Conservation (phyloP, 2,797 vertebrate species). For the Notoglanidium macrostoma region DNA sequence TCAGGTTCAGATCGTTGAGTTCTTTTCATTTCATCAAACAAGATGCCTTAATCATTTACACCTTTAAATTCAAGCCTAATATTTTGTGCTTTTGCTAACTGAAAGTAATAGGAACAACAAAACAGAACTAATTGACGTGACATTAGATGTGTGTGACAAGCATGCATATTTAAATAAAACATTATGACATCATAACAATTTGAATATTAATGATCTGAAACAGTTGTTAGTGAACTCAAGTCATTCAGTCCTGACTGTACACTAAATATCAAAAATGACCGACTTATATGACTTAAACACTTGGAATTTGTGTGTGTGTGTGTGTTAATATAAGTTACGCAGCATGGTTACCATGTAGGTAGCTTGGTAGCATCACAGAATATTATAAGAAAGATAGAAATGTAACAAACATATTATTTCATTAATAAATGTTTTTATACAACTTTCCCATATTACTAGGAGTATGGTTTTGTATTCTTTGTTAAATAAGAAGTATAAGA, state of each 20-base stretch:
- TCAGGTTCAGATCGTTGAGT: background rate
- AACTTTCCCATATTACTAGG: constrained; percentile 32
- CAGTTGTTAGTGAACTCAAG: background rate
- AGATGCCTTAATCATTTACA: background rate
- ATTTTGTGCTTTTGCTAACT: background rate
- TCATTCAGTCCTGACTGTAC: background rate
- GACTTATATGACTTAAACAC: constrained; percentile 2
- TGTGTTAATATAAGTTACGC: constrained; percentile 3
- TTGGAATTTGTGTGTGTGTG: background rate
- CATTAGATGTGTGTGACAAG: background rate
- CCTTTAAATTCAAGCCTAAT: background rate
- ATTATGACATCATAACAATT: background rate
- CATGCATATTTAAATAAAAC: background rate
- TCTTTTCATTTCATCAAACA: background rate
- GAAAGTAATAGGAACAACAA: background rate
- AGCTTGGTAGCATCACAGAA: constrained; percentile 22
- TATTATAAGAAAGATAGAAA: constrained; percentile 46
- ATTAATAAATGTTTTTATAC: constrained; percentile 70
- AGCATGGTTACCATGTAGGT: constrained; percentile 5
- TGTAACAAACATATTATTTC: constrained; percentile 58
- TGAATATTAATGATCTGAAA: background rate
- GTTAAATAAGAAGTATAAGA: too few relatives aligned
- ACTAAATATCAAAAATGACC: background rate
- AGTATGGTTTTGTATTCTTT: background rate
- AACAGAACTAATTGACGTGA: background rate